Evolutionary conservation across 2,797 vertebrate genomes (phyloP).

Genomic region (Moxostoma hubbsi): DNA sequence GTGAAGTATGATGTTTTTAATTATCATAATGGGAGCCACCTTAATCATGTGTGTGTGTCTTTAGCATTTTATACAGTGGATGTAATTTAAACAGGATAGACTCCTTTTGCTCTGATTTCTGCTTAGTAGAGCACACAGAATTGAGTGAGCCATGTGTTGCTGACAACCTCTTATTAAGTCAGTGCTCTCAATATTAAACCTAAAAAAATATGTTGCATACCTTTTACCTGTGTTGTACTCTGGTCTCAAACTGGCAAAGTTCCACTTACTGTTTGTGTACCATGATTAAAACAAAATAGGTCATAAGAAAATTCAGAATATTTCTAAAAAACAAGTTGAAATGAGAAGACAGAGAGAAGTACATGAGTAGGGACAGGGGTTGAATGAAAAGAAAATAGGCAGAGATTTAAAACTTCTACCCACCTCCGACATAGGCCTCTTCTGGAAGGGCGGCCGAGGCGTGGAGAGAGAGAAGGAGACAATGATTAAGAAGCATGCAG

Average conservation of each 20-base stretch:
- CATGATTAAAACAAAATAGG: conserved; percentile 5
- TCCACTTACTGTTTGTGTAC: conserved; percentile 44
- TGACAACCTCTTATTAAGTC: conserved; percentile 1
- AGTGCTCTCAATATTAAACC: conserved; percentile 11
- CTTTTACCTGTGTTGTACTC: conserved; percentile 51
- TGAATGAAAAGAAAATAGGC: conserved; percentile 74
- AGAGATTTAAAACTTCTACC: conserved; percentile 67
- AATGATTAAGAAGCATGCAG: conserved; percentile 99
- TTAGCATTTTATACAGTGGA: background rate
- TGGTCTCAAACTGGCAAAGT: conserved; percentile 36
- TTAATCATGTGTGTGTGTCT: conserved; percentile 1
- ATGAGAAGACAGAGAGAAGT: conserved; percentile 69
- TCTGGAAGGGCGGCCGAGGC: conserved; percentile 94
- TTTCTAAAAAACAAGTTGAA: conserved; percentile 30
- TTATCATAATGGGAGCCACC: background rate
- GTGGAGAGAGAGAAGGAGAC: conserved; percentile 99
- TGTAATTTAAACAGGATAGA: conserved; percentile 5
- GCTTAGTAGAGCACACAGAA: conserved; percentile 16
- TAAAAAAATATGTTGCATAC: conserved; percentile 37
- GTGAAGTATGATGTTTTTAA: conserved; percentile 21
- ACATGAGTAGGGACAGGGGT: conserved; percentile 72
- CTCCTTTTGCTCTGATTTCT: conserved; percentile 17
- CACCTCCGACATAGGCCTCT: conserved; percentile 99
- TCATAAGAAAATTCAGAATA: conserved; percentile 3
- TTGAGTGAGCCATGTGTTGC: conserved; percentile 31